Conservation (phyloP, 2,113 vertebrate genomes). For the Perca fluviatilis region DNA sequence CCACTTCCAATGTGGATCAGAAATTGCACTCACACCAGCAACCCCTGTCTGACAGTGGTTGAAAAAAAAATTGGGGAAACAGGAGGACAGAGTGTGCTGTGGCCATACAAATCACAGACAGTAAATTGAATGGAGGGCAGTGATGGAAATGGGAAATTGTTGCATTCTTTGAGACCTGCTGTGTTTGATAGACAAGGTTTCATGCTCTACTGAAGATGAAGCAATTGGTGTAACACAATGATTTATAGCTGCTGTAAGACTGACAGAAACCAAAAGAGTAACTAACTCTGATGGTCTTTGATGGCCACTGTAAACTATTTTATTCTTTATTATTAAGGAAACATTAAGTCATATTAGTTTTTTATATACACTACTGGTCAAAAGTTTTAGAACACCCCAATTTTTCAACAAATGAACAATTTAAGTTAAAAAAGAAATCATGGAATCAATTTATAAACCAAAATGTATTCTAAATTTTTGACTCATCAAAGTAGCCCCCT, state of each 20-base stretch:
- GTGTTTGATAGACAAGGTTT: constrained; percentile 72
- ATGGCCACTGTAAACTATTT: background rate
- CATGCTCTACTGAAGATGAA: constrained; percentile 57
- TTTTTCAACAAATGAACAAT: no score
- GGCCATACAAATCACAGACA: constrained; percentile 70
- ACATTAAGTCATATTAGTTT: background rate
- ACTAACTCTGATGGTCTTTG: constrained; percentile 7
- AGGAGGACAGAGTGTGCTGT: constrained; percentile 55
- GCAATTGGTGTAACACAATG: constrained; percentile 52
- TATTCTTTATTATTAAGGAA: background rate
- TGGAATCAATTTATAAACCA: no score
- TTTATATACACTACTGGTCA: no score
- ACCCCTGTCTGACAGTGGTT: constrained; percentile 39
- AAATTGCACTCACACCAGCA: constrained; percentile 78
- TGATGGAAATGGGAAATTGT: constrained; percentile 71
- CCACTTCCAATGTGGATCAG: constrained; percentile 84
- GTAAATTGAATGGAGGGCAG: constrained; percentile 64
- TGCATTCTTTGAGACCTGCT: constrained; percentile 71
- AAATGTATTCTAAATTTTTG: no score
- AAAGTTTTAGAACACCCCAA: no score
- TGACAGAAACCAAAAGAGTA: constrained; percentile 32
- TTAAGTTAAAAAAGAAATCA: no score
- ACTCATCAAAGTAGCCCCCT: no score
- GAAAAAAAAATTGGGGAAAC: constrained; percentile 36
- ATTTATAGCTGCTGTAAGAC: constrained; percentile 53